A percentile compares a stretch with the other conserved stretches of the same genome.
phyloP scores from a whole-genome alignment of 2,888 invertebrate genomes.

The Trissolcus japonicus region DNA sequence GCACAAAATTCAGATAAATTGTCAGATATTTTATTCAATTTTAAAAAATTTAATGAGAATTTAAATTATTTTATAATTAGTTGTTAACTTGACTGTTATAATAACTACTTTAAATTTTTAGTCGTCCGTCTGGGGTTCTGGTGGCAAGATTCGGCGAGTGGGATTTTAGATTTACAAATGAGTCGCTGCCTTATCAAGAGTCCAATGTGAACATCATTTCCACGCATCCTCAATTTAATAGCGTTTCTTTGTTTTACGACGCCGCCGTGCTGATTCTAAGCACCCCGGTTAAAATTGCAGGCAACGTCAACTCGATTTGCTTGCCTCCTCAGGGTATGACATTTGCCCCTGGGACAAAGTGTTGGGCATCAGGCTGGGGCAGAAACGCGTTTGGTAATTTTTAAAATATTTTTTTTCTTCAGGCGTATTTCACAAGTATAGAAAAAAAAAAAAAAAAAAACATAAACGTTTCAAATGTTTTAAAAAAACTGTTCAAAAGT shows the following conservation, averaged over 20 bases:
- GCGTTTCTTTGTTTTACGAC: constrained; percentile 85
- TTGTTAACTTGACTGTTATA: no score
- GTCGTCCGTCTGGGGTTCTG: constrained; percentile 71
- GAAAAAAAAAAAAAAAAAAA: no score
- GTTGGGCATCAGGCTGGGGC: constrained; percentile 87
- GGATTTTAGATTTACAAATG: constrained; percentile 84
- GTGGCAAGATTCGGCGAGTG: constrained; percentile 85
- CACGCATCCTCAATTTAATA: constrained; percentile 82
- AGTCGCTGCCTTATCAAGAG: constrained; percentile 84
- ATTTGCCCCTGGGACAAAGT: constrained; percentile 77
- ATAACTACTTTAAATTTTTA: no score
- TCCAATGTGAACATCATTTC: constrained; percentile 79
- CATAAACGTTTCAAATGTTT: no score
- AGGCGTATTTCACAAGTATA: no score
- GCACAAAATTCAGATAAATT: no score
- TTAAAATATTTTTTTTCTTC: no score
- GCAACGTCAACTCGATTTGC: constrained; percentile 84
- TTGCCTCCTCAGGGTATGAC: constrained; percentile 78
- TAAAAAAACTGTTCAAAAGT: no score
- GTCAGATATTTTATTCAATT: no score
- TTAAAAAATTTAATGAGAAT: no score
- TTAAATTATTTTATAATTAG: no score
- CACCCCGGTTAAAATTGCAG: constrained; percentile 79
- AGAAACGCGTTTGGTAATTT: constrained; percentile 81
- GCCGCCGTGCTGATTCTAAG: constrained; percentile 84